phyloP scores from a whole-genome alignment of 2,797 vertebrate genomes.

The Enteromius viviparus region DNA sequence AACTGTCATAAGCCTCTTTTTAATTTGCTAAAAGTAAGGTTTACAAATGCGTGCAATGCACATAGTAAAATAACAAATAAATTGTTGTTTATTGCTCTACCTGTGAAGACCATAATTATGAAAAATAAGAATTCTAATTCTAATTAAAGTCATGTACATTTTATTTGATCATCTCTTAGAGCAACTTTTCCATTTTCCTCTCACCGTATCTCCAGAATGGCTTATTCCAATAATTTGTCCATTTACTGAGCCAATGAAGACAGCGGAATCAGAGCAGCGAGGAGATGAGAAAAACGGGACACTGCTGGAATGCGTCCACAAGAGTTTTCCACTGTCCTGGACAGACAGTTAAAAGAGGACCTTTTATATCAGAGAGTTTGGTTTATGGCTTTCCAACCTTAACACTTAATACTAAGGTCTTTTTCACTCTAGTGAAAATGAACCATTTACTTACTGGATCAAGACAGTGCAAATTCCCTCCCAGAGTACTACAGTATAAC shows the following conservation, averaged over 20 bases:
- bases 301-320: conserved; percentile 82
- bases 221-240: conserved; percentile 84
- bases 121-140: neutral
- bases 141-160: neutral
- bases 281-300: conserved; percentile 94
- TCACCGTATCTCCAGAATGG: conserved; percentile 84
- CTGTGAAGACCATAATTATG: neutral
- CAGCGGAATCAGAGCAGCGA: conserved; percentile 68
- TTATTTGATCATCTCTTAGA: neutral
- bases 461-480: conserved; percentile 83
- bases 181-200: neutral
- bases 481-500: conserved; percentile 87
- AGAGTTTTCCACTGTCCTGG: conserved; percentile 79
- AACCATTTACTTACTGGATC: conserved; percentile 79
- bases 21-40: neutral
- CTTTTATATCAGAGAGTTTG: neutral
- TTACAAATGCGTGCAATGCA: neutral
- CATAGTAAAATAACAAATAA: neutral
- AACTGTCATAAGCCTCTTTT: neutral
- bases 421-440: neutral
- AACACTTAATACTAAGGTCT: neutral
- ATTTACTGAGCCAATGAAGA: conserved; percentile 91
- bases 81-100: neutral
- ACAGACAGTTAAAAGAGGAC: conserved; percentile 13
- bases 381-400: neutral